phyloP scores from a whole-genome alignment of 2,797 vertebrate genomes.

The Synanceia verrucosa region DNA sequence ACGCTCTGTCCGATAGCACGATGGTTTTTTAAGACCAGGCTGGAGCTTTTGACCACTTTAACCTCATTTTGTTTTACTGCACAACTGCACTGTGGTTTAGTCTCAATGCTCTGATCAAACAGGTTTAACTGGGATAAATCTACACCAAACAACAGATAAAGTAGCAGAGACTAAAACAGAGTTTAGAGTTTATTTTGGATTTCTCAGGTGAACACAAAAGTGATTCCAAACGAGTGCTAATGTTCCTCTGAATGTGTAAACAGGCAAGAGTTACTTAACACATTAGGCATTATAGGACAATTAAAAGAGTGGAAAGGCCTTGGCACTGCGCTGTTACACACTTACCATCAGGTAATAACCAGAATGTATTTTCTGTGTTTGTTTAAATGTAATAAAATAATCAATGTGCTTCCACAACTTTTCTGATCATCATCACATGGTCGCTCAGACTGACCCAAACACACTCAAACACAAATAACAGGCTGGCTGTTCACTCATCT shows the following conservation, averaged over 20 bases:
- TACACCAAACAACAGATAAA: too few relatives aligned
- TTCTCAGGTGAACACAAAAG: background rate
- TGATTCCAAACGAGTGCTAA: background rate
- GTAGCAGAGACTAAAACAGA: background rate
- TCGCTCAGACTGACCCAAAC: background rate
- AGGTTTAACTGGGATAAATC: too few relatives aligned
- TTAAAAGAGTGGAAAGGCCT: background rate
- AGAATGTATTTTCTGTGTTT: background rate
- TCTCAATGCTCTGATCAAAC: too few relatives aligned
- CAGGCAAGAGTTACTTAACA: background rate
- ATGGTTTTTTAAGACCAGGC: too few relatives aligned
- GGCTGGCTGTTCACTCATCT: background rate
- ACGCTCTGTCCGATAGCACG: too few relatives aligned
- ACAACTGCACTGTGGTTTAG: too few relatives aligned
- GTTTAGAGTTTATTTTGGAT: background rate
- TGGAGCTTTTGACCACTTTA: too few relatives aligned
- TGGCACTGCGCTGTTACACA: background rate
- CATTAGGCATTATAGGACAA: background rate
- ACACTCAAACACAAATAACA: slow-evolving; percentile 3
- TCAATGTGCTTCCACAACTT: background rate
- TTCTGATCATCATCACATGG: background rate
- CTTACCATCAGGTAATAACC: background rate
- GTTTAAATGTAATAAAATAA: background rate
- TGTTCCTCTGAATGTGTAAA: background rate
- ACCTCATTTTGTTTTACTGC: accelerated